Conservation (phyloP, 2,888 invertebrate species). For the Ectobius pallidus region DNA sequence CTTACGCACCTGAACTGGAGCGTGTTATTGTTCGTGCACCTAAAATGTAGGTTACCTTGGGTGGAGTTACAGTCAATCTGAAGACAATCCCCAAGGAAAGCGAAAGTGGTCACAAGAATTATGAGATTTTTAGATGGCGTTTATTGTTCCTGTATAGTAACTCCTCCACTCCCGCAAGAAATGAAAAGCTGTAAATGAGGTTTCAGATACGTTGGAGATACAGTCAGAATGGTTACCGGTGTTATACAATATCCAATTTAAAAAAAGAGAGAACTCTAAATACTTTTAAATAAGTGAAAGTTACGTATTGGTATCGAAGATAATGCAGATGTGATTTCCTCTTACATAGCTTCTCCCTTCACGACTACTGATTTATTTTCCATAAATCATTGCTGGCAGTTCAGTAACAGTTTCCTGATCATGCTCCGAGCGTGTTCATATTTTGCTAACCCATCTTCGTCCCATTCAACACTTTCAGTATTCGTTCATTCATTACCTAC, state of each 20-base stretch:
- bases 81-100: not conserved
- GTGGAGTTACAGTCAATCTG: not conserved
- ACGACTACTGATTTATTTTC: not conserved
- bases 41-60: conserved; percentile 38
- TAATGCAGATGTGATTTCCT: not conserved
- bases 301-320: not conserved
- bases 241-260: not conserved
- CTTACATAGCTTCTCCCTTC: not conserved
- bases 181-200: too few species aligned
- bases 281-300: not conserved
- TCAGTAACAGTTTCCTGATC: not conserved
- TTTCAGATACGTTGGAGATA: not conserved
- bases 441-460: too few species aligned
- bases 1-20: conserved; percentile 10
- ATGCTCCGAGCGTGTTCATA: not conserved
- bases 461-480: not conserved
- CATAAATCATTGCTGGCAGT: not conserved
- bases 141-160: not conserved
- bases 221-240: not conserved
- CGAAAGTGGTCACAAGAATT: conserved; percentile 22
- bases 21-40: conserved; percentile 24
- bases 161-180: not conserved
- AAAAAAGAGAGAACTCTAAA: not conserved
- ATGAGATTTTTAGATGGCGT: not conserved
- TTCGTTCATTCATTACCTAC: not conserved